Percentiles rank a stretch among this genome's conserved stretches.
These are phyloP conservation scores for Caligus rogercresseyi DNA, from an alignment of 1,140 invertebrate species.

Conservation along the genomic window DNA sequence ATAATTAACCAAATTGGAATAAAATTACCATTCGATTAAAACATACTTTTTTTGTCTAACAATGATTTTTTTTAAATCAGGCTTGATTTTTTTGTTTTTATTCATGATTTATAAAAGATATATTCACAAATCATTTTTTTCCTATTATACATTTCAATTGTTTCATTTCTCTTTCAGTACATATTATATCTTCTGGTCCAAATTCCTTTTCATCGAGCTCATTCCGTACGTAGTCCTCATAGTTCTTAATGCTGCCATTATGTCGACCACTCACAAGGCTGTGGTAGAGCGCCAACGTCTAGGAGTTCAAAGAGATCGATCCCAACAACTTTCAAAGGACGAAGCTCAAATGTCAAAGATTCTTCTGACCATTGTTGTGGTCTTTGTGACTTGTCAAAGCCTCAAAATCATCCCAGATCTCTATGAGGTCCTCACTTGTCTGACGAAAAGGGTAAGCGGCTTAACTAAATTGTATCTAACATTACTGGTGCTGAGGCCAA, in stretches of 20 bases:
- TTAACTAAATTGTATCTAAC: not conserved
- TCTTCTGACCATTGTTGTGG: not conserved
- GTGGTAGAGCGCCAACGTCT: not conserved
- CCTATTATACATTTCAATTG: too few species aligned
- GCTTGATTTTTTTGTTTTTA: too few species aligned
- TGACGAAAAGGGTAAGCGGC: not conserved
- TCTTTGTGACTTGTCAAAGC: conserved; percentile 9
- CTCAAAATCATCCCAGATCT: conserved; percentile 16
- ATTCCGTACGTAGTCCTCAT: conserved; percentile 9
- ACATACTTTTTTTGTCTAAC: too few species aligned
- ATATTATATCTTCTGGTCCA: conserved; percentile 13
- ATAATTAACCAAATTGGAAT: too few species aligned
- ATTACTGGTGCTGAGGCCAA: not conserved
- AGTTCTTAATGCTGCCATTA: not conserved
- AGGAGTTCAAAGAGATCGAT: not conserved
- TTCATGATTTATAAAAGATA: too few species aligned
- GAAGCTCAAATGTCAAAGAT: not conserved
- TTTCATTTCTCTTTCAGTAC: not conserved
- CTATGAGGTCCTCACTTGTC: conserved; percentile 13
- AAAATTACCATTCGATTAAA: too few species aligned
- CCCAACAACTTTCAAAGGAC: not conserved
- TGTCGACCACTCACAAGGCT: not conserved
- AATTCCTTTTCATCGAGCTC: conserved; percentile 9
- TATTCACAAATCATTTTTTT: too few species aligned
- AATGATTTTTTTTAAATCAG: too few species aligned